Conservation (phyloP, 2,113 vertebrate genomes). For the Aythya baeri region DNA sequence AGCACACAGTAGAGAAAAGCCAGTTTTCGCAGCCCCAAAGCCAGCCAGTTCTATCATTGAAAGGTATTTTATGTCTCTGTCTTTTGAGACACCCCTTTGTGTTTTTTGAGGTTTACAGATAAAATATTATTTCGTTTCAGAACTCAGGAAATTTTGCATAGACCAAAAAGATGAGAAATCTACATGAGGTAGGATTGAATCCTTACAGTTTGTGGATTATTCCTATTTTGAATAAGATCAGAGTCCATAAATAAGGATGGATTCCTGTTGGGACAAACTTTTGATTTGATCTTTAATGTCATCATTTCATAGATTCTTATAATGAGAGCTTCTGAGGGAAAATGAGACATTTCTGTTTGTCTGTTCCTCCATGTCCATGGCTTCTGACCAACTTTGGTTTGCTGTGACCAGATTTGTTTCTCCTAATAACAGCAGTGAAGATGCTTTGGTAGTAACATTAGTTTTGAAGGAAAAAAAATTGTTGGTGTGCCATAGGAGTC, state of each 20-base stretch:
- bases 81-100: not conserved
- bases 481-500: not conserved
- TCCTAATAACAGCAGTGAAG: not conserved
- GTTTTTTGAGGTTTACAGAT: not conserved
- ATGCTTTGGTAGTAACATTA: not conserved
- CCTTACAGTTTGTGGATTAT: not conserved
- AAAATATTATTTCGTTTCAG: not conserved
- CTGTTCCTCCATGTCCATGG: not conserved
- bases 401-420: not conserved
- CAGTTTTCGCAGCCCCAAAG: not conserved
- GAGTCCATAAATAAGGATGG: not conserved
- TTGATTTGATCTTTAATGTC: not conserved
- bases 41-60: not conserved
- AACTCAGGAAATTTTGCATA: not conserved
- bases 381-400: not conserved
- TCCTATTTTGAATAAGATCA: not conserved
- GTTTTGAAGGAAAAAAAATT: not conserved
- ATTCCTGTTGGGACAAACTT: not conserved
- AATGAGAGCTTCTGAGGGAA: not conserved
- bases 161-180: not conserved
- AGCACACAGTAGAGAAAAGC: not conserved
- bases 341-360: not conserved
- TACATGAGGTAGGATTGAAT: not conserved
- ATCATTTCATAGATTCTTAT: not conserved
- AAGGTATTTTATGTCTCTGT: not conserved